Conservation (phyloP, 2,888 invertebrate genomes). For the Cerastoderma edule region DNA sequence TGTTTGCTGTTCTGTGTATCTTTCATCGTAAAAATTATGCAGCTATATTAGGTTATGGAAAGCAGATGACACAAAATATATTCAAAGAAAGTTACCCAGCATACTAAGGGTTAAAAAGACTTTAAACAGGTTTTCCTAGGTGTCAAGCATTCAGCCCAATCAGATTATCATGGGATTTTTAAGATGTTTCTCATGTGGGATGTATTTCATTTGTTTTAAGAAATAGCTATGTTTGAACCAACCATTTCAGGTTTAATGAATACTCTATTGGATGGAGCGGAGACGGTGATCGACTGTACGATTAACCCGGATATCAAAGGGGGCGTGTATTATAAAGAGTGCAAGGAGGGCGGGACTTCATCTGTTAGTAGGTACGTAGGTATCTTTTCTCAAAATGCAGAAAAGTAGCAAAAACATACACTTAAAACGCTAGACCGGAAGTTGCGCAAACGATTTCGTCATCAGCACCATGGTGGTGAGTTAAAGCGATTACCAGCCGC, state of each 20-base stretch:
- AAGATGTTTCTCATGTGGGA: background rate
- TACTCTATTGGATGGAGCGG: slow-evolving; percentile 45
- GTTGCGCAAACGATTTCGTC: background rate
- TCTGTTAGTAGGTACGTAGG: slow-evolving; percentile 38
- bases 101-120: background rate
- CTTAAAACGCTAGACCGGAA: background rate
- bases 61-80: background rate
- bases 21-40: too few species aligned
- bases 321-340: slow-evolving; percentile 55
- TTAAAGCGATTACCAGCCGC: background rate
- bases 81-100: background rate
- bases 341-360: slow-evolving; percentile 33
- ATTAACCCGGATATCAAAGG: slow-evolving; percentile 43
- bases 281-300: slow-evolving; percentile 47
- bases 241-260: slow-evolving; percentile 44
- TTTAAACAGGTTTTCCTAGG: background rate
- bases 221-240: too few species aligned
- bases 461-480: background rate
- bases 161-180: background rate
- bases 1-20: too few species aligned
- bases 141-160: background rate
- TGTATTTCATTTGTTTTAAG: background rate
- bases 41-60: too few species aligned
- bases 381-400: background rate
- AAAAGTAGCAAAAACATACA: background rate